Evolutionary conservation across 2,888 invertebrate species (phyloP), one percentile per base, ranked within the genome.

Genomic region (Strigamia maritima): DNA sequence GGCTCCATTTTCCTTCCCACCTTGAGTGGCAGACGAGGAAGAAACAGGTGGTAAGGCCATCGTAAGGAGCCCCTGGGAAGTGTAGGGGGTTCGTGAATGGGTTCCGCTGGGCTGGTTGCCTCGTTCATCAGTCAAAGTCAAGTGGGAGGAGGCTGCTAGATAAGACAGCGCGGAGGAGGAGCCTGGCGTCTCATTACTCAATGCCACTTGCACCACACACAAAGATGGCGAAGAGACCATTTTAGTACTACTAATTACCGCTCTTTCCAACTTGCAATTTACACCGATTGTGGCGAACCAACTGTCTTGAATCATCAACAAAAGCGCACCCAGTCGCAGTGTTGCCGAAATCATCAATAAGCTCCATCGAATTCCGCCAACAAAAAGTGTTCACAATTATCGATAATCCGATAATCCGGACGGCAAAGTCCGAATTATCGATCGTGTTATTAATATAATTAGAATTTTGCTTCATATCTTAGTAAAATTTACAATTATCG

Each of bases 51-150:
- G 70, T 70, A n/a, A 28, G 70, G 70, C 70, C 26, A 70, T 70
- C 70, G 3, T 6, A 70, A 16, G 28, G 7, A 2, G 7, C 70
- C 70, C 26, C 3, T 1, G n/a, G 70, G 28, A 26, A 1, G 24
- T 14, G 60, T 1, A 22, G 60, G 24, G 60, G 14, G 24, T 22
- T 16, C 8, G 19, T 54, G 54, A 54, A 19, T 54, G 54, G 54
- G 54, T 54, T 54, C 54, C 54, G 54, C 19, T 54, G 54, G 54
- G 54, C 28, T n/a, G 70, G n/a, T 12, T n/a, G 70, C 28, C 70
- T 70, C 28, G 70, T 70, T 70, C 70, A 70, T 70, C 70, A 70
- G 70, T 70, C 70, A 70, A 70, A 70, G 70, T 70, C 70, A 70
- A 70, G 70, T 70, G 70, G 70, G 70, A 70, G 70, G 70, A 70